Conservation (phyloP, 2,888 invertebrate species). For the Melolontha melolontha region DNA sequence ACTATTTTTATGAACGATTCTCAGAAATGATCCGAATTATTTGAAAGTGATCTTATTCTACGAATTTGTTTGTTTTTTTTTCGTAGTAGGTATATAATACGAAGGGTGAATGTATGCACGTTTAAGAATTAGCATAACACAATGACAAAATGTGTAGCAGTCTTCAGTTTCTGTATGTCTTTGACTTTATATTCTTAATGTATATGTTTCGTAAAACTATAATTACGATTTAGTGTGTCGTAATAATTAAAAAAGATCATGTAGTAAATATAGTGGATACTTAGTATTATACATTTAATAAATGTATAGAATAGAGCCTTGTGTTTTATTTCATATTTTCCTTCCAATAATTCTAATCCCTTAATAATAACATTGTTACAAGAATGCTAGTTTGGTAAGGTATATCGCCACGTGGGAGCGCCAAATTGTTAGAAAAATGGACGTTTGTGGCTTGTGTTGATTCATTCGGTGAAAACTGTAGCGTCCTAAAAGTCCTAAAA, state of each 20-base stretch:
- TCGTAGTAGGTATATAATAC: conserved; percentile 6
- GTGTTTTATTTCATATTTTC: background rate
- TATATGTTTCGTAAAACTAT: conserved; percentile 9
- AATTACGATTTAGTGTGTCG: conserved; percentile 47
- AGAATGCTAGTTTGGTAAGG: too few relatives aligned
- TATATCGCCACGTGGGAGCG: too few relatives aligned
- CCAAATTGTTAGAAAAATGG: too few relatives aligned
- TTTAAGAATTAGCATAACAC: background rate
- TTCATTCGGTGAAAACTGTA: too few relatives aligned
- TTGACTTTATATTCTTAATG: conserved; percentile 28
- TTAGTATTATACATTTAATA: conserved; percentile 55
- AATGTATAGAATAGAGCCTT: conserved; percentile 55
- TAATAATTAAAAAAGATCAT: conserved; percentile 49
- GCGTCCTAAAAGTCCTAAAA: too few relatives aligned
- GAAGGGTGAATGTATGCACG: background rate
- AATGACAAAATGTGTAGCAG: conserved; percentile 21
- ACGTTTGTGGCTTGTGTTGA: too few relatives aligned
- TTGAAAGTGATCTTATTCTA: conserved; percentile 39
- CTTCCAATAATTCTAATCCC: too few relatives aligned
- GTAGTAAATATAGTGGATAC: conserved; percentile 49
- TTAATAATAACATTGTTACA: too few relatives aligned
- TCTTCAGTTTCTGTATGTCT: conserved; percentile 40
- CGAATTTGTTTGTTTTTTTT: conserved; percentile 4
- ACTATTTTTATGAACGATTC: conserved; percentile 49
- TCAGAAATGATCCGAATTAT: conserved; percentile 52